Evolutionary conservation across 2,888 invertebrate genomes (phyloP).

Genomic region (Rambutsinella grinnellia): DNA sequence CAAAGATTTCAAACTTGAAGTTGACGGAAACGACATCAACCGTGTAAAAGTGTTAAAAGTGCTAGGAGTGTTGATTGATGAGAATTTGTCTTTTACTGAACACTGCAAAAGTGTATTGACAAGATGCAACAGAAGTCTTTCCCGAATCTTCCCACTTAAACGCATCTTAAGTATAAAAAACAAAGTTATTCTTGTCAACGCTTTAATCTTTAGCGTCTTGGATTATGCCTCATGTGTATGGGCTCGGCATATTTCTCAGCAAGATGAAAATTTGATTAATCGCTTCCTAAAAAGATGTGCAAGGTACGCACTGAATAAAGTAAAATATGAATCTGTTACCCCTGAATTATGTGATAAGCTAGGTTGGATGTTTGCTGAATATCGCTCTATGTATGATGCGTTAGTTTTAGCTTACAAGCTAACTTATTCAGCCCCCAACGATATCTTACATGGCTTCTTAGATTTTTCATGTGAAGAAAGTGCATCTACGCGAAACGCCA

Average conservation of each 20-base stretch:
- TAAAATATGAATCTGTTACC: neutral
- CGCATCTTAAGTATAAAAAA: neutral
- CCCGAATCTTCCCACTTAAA: neutral
- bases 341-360: neutral
- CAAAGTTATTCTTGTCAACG: neutral
- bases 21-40: neutral
- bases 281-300: neutral
- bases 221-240: neutral
- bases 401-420: too few relatives aligned
- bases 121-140: neutral
- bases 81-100: slow-evolving; percentile 2
- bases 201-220: neutral
- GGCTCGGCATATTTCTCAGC: neutral
- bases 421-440: too few relatives aligned
- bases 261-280: slow-evolving; percentile 1
- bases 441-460: too few relatives aligned
- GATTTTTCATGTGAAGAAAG: too few relatives aligned
- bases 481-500: too few relatives aligned
- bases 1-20: neutral
- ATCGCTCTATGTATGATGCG: neutral
- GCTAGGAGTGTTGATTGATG: slow-evolving; percentile 15
- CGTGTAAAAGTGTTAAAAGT: neutral
- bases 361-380: neutral
- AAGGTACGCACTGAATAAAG: neutral
- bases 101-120: neutral